These are phyloP conservation scores for Lagodon rhomboides DNA, from an alignment of 2,797 vertebrate species.

Conservation along the genomic window DNA sequence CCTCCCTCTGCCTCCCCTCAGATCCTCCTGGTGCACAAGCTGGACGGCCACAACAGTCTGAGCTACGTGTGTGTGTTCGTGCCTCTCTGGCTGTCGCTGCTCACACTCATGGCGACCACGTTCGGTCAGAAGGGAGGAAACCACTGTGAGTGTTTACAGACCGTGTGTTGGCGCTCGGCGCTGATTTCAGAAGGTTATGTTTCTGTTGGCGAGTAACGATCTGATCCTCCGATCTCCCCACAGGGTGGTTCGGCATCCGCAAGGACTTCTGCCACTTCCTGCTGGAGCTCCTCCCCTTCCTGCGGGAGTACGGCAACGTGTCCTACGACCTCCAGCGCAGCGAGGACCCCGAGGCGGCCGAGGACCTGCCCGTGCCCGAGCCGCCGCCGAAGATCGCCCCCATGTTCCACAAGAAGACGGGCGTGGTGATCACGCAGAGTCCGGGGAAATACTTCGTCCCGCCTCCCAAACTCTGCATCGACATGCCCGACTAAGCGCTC, in stretches of 20 bases:
- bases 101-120: slow-evolving; percentile 98
- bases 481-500: slow-evolving; percentile 93
- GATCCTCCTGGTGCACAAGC: slow-evolving; percentile 96
- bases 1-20: slow-evolving; percentile 60
- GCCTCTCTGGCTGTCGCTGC: slow-evolving; percentile 96
- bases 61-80: slow-evolving; percentile 97
- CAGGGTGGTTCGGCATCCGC: slow-evolving; percentile 99
- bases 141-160: slow-evolving; percentile 91
- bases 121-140: slow-evolving; percentile 99
- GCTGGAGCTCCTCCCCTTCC: slow-evolving; percentile 96
- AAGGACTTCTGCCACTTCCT: slow-evolving; percentile 99
- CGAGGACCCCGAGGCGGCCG: slow-evolving; percentile 92
- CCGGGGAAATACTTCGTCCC: slow-evolving; percentile 97
- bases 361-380: slow-evolving; percentile 92
- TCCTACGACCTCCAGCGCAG: slow-evolving; percentile 95
- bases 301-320: slow-evolving; percentile 97
- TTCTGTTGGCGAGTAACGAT: neutral
- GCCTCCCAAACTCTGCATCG: slow-evolving; percentile 96
- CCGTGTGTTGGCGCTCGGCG: neutral
- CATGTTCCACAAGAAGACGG: slow-evolving; percentile 98
- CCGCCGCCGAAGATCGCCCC: slow-evolving; percentile 95
- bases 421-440: slow-evolving; percentile 97
- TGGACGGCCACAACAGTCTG: slow-evolving; percentile 94
- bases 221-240: neutral
- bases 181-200: no score